phyloP scores from a whole-genome alignment of 1,140 invertebrate genomes.

The Hyphantria cunea region DNA sequence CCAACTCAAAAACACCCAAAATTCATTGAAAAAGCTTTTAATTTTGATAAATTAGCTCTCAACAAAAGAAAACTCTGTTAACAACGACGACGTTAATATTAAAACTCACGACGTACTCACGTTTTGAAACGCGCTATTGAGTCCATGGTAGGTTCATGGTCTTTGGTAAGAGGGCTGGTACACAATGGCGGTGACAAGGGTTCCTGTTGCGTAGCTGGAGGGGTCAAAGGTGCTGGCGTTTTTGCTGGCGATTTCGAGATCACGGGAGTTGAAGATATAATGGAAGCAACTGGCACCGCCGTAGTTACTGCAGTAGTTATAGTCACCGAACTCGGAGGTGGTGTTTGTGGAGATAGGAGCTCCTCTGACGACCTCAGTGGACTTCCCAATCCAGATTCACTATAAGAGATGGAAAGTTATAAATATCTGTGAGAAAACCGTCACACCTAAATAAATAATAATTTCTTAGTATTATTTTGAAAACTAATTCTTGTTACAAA shows the following conservation, averaged over 20 bases:
- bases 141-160: conserved; percentile 60
- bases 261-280: not conserved
- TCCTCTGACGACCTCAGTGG: conserved; percentile 76
- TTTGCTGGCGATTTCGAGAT: not conserved
- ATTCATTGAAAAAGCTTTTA: no score
- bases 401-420: conserved; percentile 32
- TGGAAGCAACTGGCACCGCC: not conserved
- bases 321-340: conserved; percentile 43
- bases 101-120: conserved; percentile 52
- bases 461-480: no score
- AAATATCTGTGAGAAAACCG: no score
- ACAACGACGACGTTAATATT: conserved; percentile 3
- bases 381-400: conserved; percentile 76
- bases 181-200: conserved; percentile 69
- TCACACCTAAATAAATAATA: no score
- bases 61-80: conserved; percentile 14
- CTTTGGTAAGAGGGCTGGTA: conserved; percentile 69
- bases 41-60: no score
- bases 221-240: conserved; percentile 31
- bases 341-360: conserved; percentile 63
- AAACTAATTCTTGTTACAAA: no score
- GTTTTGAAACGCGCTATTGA: conserved; percentile 77
- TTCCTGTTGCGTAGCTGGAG: conserved; percentile 43
- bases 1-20: no score
- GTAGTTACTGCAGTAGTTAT: conserved; percentile 18